These are phyloP conservation scores for Amphiduros pacificus DNA, from an alignment of 2,888 invertebrate genomes.

Conservation along the genomic window DNA sequence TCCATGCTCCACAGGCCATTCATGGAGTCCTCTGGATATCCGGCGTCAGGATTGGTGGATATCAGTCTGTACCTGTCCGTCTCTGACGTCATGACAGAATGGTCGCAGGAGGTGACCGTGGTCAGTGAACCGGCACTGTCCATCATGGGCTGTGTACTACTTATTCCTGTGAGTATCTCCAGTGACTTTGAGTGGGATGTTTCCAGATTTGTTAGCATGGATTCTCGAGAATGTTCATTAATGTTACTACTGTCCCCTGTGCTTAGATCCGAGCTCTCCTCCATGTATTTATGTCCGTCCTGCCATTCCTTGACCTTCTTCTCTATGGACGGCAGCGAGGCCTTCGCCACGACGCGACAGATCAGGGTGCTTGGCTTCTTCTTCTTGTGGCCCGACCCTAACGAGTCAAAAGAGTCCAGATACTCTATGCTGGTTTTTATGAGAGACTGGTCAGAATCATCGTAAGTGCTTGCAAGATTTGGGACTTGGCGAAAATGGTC, in stretches of 20 bases:
- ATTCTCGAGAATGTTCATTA: no score
- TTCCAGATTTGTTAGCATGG: no score
- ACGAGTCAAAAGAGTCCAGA: not conserved
- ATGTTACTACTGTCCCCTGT: not conserved
- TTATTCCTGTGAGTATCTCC: no score
- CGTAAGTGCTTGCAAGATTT: no score
- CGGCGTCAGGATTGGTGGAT: not conserved
- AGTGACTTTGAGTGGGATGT: no score
- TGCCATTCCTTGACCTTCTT: not conserved
- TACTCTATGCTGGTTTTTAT: not conserved
- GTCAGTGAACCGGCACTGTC: slow-evolving; percentile 12
- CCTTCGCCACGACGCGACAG: not conserved
- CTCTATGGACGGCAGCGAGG: not conserved
- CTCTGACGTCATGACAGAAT: not conserved
- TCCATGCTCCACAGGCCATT: not conserved
- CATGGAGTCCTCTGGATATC: not conserved
- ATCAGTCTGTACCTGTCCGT: not conserved
- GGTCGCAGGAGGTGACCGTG: slow-evolving; percentile 7
- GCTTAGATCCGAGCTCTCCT: not conserved
- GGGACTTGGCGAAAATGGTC: no score
- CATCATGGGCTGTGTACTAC: no score
- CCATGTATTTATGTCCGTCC: not conserved
- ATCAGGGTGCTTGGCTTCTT: not conserved
- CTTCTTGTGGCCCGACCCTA: not conserved
- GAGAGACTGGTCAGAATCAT: not conserved